These are phyloP conservation scores for Bombus difficillimus DNA, from an alignment of 1,140 invertebrate genomes.

Conservation along the genomic window DNA sequence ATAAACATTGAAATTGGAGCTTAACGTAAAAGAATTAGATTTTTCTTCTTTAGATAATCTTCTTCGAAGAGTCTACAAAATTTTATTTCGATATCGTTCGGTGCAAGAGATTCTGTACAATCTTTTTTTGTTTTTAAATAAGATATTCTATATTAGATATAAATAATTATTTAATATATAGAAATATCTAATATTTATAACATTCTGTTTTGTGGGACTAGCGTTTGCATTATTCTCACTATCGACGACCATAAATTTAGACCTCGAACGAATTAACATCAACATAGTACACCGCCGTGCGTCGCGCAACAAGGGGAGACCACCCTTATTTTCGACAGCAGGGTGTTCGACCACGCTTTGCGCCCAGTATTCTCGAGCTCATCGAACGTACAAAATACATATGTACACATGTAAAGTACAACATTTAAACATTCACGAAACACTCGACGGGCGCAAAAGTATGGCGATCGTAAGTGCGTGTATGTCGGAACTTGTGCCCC, in stretches of 20 bases:
- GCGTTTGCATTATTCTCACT: not conserved
- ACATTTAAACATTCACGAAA: constrained; percentile 39
- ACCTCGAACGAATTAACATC: not conserved
- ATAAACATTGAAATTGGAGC: not conserved
- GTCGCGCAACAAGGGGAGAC: constrained; percentile 3
- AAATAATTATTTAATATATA: not conserved
- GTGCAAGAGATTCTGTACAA: too few species aligned
- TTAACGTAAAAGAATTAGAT: not conserved
- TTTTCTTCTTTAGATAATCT: too few species aligned
- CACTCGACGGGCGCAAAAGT: constrained; percentile 24
- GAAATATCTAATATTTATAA: not conserved
- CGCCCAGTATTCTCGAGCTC: not conserved
- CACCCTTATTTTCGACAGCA: not conserved
- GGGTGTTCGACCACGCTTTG: not conserved
- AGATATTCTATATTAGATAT: not conserved
- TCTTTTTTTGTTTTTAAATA: too few species aligned
- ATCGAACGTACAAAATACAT: constrained; percentile 47
- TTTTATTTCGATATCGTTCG: not conserved
- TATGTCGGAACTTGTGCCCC: not conserved
- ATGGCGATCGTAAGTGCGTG: not conserved
- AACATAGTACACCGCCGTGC: not conserved
- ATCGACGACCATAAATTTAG: not conserved
- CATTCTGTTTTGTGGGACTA: not conserved
- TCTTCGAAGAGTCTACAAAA: not conserved
- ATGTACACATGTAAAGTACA: constrained; percentile 49